phyloP scores from a whole-genome alignment of 2,888 invertebrate species.

The Troides helena region DNA sequence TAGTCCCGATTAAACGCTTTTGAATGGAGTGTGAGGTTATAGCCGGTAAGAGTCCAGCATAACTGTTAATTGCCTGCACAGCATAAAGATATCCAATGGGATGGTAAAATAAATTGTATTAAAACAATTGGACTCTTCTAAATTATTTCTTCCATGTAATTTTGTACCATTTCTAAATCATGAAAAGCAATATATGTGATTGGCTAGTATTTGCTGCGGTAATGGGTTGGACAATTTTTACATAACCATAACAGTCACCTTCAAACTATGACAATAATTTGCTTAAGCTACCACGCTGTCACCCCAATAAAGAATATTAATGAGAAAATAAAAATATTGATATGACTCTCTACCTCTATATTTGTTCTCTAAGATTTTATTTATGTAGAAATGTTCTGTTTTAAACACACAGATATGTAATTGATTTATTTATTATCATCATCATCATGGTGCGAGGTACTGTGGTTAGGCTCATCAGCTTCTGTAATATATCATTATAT shows the following conservation, averaged over 20 bases:
- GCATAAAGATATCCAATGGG: no score
- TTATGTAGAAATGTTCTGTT: background rate
- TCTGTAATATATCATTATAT: no score
- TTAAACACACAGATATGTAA: no score
- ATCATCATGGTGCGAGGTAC: no score
- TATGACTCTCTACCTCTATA: constrained; percentile 19
- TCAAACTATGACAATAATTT: constrained; percentile 36
- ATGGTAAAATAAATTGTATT: no score
- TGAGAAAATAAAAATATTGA: constrained; percentile 28
- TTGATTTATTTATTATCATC: no score
- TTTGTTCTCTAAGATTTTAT: background rate
- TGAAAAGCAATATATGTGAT: constrained; percentile 27
- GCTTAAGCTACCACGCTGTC: constrained; percentile 34
- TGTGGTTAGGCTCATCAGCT: no score
- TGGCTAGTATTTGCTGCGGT: constrained; percentile 21
- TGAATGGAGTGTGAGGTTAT: no score
- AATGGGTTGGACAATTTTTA: constrained; percentile 24
- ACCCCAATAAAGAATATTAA: constrained; percentile 34
- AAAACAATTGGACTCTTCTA: no score
- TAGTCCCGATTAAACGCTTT: no score
- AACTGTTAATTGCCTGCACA: no score
- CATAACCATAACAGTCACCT: constrained; percentile 27
- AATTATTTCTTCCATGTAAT: background rate
- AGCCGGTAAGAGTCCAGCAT: no score
- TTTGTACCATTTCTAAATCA: background rate